Percentiles rank a stretch among this genome's conserved stretches.
These are phyloP conservation scores for Ammodytes dubius DNA, from an alignment of 2,113 vertebrate genomes.

Conservation along the genomic window DNA sequence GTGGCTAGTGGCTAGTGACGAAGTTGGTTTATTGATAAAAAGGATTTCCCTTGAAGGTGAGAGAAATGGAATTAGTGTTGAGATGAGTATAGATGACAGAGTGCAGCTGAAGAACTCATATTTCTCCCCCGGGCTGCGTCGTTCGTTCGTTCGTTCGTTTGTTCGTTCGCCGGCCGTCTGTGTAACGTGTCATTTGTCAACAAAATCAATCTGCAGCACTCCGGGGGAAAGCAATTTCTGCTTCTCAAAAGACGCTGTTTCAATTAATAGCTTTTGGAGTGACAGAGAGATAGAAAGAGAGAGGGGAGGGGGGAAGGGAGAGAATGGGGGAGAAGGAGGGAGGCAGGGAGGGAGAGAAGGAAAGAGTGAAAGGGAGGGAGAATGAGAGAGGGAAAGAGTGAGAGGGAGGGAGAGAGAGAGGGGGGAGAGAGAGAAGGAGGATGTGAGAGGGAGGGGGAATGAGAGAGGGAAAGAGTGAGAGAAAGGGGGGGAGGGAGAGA, in stretches of 20 bases:
- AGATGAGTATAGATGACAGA: conserved; percentile 52
- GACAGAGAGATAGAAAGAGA: neutral
- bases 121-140: conserved; percentile 36
- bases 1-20: neutral
- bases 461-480: no score
- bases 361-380: no score
- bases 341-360: no score
- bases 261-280: conserved; percentile 32
- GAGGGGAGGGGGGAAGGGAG: no score
- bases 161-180: conserved; percentile 5
- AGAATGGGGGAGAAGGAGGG: no score
- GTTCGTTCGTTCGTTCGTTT: neutral
- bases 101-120: conserved; percentile 43
- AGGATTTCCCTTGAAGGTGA: conserved; percentile 51
- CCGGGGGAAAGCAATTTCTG: conserved; percentile 52
- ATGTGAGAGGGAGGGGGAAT: no score
- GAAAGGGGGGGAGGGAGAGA: no score
- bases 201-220: conserved; percentile 61
- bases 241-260: conserved; percentile 47
- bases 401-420: no score
- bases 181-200: conserved; percentile 61
- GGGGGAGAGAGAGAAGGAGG: no score
- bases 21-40: conserved; percentile 4
- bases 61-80: conserved; percentile 37
- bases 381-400: no score